Percentiles rank a stretch among this genome's conserved stretches.
These are phyloP conservation scores for Microcebus jonahi DNA, from an alignment of 2,113 vertebrate genomes.

Conservation along the genomic window DNA sequence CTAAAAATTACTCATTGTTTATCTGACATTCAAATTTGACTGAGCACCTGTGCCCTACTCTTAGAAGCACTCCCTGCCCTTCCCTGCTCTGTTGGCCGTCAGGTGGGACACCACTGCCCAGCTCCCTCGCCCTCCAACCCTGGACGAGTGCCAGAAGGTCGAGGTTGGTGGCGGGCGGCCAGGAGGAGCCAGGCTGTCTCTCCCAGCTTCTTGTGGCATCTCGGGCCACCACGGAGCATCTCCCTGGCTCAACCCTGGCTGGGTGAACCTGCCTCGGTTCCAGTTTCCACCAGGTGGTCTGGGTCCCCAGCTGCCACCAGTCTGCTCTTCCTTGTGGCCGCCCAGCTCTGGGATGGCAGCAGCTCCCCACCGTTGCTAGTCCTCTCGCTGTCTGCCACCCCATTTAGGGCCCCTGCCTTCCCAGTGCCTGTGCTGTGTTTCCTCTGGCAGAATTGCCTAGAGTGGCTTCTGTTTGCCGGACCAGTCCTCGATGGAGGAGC, in stretches of 20 bases:
- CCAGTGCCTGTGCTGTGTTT: accelerated
- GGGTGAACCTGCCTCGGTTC: accelerated
- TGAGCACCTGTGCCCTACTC: neutral
- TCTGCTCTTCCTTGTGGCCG: no score
- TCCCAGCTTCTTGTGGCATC: neutral
- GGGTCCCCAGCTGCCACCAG: neutral
- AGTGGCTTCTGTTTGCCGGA: neutral
- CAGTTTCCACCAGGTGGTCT: accelerated
- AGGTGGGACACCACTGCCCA: accelerated
- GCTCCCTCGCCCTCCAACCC: neutral
- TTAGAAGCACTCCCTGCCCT: no score
- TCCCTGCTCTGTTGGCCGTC: neutral
- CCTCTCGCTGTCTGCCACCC: neutral
- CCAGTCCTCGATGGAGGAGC: neutral
- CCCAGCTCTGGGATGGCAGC: neutral
- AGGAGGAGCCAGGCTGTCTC: accelerated
- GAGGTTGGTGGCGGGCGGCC: neutral
- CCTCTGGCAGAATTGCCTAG: neutral
- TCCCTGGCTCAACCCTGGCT: no score
- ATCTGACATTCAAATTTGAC: neutral
- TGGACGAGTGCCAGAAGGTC: neutral
- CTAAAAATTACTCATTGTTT: neutral
- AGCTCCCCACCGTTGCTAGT: accelerated
- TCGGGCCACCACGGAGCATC: neutral
- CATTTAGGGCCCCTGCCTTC: accelerated